These are phyloP conservation scores for Caerostris darwini DNA, from an alignment of 1,140 invertebrate species.

Conservation along the genomic window DNA sequence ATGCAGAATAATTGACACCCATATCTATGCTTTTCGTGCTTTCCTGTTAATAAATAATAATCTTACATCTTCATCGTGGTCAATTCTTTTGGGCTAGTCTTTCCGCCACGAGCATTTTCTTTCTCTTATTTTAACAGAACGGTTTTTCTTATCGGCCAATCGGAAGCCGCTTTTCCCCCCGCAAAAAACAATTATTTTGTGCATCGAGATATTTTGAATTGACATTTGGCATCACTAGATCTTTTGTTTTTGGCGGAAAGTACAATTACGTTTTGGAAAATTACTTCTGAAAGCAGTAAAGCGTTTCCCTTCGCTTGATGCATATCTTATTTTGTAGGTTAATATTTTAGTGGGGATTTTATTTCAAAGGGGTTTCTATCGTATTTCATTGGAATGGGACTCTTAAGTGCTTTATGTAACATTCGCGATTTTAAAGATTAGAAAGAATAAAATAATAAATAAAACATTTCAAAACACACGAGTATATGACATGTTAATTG, in stretches of 20 bases:
- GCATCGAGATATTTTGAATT: not conserved
- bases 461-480: too few species aligned
- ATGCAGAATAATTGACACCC: slow-evolving; percentile 51
- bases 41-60: slow-evolving; percentile 41
- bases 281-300: not conserved
- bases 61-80: slow-evolving; percentile 12
- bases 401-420: not conserved
- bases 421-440: too few species aligned
- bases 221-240: not conserved
- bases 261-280: not conserved
- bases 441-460: too few species aligned
- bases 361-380: not conserved
- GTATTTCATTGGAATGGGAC: not conserved
- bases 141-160: not conserved
- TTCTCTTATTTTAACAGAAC: not conserved
- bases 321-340: not conserved
- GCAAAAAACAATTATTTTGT: not conserved
- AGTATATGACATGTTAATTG: too few species aligned
- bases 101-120: not conserved
- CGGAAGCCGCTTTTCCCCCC: not conserved
- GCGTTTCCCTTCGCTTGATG: not conserved
- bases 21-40: not conserved
- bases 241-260: not conserved
- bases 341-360: not conserved
- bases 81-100: not conserved